Evolutionary conservation across 1,140 invertebrate genomes (phyloP).

Genomic region (Pseudomyrmex dendroicus): DNA sequence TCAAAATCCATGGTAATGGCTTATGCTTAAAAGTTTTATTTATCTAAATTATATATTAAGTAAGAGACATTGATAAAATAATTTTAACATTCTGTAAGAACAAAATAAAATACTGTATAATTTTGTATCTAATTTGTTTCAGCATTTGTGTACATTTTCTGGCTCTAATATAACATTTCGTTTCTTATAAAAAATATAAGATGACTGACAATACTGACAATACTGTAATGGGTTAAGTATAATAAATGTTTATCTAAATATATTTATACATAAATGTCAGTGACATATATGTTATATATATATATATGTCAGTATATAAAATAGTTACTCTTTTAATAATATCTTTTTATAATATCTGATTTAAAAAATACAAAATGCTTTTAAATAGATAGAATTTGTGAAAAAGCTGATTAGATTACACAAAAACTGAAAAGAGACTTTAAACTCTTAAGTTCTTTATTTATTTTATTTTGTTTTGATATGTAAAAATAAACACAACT

Average conservation of each 20-base stretch:
- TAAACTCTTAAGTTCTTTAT: no score
- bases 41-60: not conserved
- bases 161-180: constrained; percentile 34
- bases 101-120: constrained; percentile 5
- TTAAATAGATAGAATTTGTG: no score
- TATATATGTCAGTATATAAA: no score
- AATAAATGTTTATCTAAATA: constrained; percentile 18
- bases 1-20: not conserved
- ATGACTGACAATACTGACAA: constrained; percentile 43
- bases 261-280: no score
- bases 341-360: no score
- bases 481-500: no score
- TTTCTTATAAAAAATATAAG: constrained; percentile 48
- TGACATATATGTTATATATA: no score
- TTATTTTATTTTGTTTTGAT: no score
- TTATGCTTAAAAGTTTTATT: not conserved
- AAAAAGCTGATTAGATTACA: no score
- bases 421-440: no score
- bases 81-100: not conserved
- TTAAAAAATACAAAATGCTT: no score
- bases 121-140: constrained; percentile 50
- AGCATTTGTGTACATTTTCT: constrained; percentile 48
- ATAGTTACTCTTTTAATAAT: no score
- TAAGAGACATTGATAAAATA: not conserved
- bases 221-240: constrained; percentile 38